Evolutionary conservation across 2,797 vertebrate species (phyloP), one percentile per base, ranked within the genome.

Genomic region (Sebastes umbrosus): DNA sequence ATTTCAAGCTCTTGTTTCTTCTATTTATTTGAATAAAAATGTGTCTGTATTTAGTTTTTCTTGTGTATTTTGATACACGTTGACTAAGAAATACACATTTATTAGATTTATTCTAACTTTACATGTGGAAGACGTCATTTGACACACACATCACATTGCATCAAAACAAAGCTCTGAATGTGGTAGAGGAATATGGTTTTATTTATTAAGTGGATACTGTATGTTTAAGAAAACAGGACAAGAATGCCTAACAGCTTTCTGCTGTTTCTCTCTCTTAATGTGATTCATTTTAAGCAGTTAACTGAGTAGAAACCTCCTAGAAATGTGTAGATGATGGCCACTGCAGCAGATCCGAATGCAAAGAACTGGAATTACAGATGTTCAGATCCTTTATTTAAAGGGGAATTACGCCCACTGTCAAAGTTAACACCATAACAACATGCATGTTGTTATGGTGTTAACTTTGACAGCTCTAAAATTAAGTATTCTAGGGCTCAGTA

Each of bases 21-120:
- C 3, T n/a, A n/a, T 78, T 58, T 74, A 66, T 81, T 81, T 70
- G 3, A 71, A 71, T 81, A 75, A 70, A 73, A 67, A 39, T 6
- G 18, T 22, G 12, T 31, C 9, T 32, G 18, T 60, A 5, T 25
- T 18, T 31, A 14, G 20, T 54, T 32, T 34, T 14, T 5, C 13
- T 25, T 18, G 18, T 67, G 65, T n/a, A n/a, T 50, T 29, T 12
- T 12, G 9, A 55, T 34, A 34, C 32, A 16, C 29, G 3, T 25
- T 60, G 20, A 62, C 6, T 8, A 20, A 54, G 14, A 62, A 65
- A 54, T 27, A 52, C 8, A 6, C 5, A 24, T 32, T 4, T 2
- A 7, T 73, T 34, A 63, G 29, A 27, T 50, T 31, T 16, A 11
- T 62, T 31, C 0, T 39, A 11, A 34, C 25, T 8, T 39, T 55